Conservation (phyloP, 2,113 vertebrate genomes). For the Cranoglanis bouderius region DNA sequence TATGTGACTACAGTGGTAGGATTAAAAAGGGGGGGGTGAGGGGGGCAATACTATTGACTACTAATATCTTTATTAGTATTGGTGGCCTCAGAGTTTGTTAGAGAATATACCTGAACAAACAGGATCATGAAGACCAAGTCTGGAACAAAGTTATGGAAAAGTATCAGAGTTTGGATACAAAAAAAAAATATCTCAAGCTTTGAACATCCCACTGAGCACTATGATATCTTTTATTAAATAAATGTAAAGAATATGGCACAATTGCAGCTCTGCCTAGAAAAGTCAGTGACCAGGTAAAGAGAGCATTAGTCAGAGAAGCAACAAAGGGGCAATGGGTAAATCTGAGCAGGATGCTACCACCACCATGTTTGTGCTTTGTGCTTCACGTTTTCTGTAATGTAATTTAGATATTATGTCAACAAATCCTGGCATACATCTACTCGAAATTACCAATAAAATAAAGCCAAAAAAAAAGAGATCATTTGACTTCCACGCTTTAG, state of each 20-base stretch:
- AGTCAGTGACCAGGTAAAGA: neutral
- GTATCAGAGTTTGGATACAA: no score
- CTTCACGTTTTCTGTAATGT: neutral
- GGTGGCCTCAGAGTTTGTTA: neutral
- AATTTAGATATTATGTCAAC: no score
- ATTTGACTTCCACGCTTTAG: no score
- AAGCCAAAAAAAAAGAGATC: no score
- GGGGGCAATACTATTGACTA: neutral
- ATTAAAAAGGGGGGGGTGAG: neutral
- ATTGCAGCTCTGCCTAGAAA: neutral
- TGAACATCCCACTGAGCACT: no score
- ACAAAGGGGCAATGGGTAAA: neutral
- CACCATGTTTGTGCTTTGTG: neutral
- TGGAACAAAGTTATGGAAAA: neutral
- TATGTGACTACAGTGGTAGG: neutral
- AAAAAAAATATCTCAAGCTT: no score
- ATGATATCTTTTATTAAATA: no score
- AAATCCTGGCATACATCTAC: no score
- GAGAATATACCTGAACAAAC: neutral
- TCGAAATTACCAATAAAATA: no score
- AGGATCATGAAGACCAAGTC: neutral
- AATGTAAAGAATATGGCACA: neutral
- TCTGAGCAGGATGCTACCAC: neutral
- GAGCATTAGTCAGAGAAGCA: neutral
- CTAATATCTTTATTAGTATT: neutral